Evolutionary conservation across 2,888 invertebrate species (phyloP).

Genomic region (Heliconius cydno): DNA sequence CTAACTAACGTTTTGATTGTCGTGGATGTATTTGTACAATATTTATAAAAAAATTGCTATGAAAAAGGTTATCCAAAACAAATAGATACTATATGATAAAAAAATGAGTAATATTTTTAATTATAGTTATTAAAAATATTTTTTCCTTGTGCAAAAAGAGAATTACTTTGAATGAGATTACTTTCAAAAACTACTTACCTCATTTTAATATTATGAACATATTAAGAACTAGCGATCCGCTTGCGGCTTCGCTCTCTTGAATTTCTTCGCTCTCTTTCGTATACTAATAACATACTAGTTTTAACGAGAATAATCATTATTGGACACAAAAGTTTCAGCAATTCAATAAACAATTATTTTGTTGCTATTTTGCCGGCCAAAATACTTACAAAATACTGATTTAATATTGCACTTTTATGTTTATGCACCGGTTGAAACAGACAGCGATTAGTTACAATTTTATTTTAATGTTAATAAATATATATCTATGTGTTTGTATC

Average conservation of each 20-base stretch:
- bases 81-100: background rate
- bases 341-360: no score
- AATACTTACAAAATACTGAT: no score
- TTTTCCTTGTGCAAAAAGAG: background rate
- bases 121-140: background rate
- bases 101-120: background rate
- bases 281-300: no score
- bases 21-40: background rate
- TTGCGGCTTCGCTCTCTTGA: no score
- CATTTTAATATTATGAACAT: background rate
- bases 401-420: no score
- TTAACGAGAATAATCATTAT: no score
- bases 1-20: background rate
- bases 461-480: background rate
- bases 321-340: no score
- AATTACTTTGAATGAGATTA: background rate
- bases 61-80: background rate
- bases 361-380: no score
- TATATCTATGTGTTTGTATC: slow-evolving; percentile 32
- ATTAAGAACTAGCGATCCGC: background rate
- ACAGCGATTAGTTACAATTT: background rate
- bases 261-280: no score
- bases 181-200: slow-evolving; percentile 7
- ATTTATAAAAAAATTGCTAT: no score
- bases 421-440: no score